Evolutionary conservation across 2,113 vertebrate species (phyloP).

Genomic region (Pimephales promelas): DNA sequence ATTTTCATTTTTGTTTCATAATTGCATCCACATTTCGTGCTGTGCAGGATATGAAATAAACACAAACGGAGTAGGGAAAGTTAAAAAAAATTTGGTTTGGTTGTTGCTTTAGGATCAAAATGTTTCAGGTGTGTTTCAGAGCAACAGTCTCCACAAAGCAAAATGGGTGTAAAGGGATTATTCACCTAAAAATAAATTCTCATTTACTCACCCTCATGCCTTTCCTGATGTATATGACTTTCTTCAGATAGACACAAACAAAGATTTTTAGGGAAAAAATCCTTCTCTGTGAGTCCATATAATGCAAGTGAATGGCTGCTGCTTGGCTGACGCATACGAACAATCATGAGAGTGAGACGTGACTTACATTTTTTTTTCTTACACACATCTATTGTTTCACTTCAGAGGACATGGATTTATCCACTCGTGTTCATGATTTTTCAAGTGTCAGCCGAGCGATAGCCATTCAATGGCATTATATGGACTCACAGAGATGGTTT

Average conservation of each 20-base stretch:
- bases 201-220: neutral
- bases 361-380: too few species aligned
- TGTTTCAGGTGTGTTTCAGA: neutral
- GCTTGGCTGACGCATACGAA: too few species aligned
- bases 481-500: too few species aligned
- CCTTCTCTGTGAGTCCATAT: too few species aligned
- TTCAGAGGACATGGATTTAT: too few species aligned
- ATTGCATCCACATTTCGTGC: neutral
- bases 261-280: too few species aligned
- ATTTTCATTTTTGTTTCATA: neutral
- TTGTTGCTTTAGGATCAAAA: neutral
- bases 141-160: neutral
- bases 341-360: too few species aligned
- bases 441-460: too few species aligned
- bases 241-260: neutral
- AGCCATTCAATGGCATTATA: too few species aligned
- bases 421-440: too few species aligned
- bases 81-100: neutral
- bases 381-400: too few species aligned
- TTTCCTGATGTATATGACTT: neutral
- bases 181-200: neutral
- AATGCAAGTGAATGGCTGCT: too few species aligned
- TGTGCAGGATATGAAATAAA: slow-evolving; percentile 10
- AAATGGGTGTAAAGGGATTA: neutral
- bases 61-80: neutral